Base-by-base conservation (phyloP, 1,140 invertebrate species). In the Drosophila sucinea region DNA sequence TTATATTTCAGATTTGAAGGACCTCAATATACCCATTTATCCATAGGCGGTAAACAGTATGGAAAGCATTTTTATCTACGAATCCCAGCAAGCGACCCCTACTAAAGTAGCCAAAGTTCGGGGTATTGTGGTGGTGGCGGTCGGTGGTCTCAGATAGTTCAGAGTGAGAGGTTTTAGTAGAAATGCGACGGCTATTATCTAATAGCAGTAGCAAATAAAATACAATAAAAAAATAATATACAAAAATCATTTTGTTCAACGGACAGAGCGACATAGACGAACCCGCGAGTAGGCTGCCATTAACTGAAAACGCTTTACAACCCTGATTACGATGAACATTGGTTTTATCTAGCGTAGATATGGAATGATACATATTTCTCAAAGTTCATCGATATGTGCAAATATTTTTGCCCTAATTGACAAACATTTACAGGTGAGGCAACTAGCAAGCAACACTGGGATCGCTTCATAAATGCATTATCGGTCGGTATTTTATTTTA, bases 1-100 rank as follows among this genome's bases (percentile, higher is more conserved):
- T 2, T 30, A 3, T 30, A 30, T 30, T 17, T 30, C 30, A 30
- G 30, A 30, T 30, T 30, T 30, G 30, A 30, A 30, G 4, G 2
- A 30, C 23, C 8, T 47, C 0, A 47, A 47, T 44, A 47, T 47
- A 47, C 4, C 44, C 44, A 47, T 23, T 8, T 41, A 51, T 17
- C 23, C 7, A 27, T 51, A 10, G 7, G 44, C 4, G 41, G 41
- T 27, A 51, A 2, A 27, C 2, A 10, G 44, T 8, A 47, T 25
- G 25, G 77, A 65, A 75, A 86, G 44, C 76, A 56, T 70, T 82
- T 87, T 85, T 86, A 87, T 86, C 82, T 83, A 87, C 62, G 70
- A 72, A 60, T 55, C 83, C 27, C 79, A 82, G 60, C 54, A 38
- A 51, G 60, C 74, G 44, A 56, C 66, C 75, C 67, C 62, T 60